Percentiles rank a stretch among this genome's conserved stretches.
Evolutionary conservation across 2,797 vertebrate genomes (phyloP).

Genomic region (Galago senegalensis): DNA sequence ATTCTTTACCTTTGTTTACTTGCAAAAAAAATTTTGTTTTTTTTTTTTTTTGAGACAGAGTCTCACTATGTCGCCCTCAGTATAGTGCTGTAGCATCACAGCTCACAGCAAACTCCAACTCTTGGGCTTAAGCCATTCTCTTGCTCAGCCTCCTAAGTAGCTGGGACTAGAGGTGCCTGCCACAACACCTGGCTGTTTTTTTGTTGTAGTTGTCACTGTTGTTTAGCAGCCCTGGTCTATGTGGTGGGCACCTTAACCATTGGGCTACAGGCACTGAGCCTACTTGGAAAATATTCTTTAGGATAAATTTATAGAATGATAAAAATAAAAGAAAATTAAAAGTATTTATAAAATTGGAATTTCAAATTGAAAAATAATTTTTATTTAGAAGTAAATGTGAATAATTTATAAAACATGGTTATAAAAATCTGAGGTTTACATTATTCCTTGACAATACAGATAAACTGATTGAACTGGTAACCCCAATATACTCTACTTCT

Average conservation of each 20-base stretch:
- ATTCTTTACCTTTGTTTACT: neutral
- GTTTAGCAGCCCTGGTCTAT: too few relatives aligned
- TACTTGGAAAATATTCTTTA: conserved; percentile 27
- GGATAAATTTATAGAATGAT: conserved; percentile 11
- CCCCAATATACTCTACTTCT: conserved; percentile 8
- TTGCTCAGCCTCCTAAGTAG: too few relatives aligned
- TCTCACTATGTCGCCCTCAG: too few relatives aligned
- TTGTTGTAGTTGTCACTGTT: too few relatives aligned
- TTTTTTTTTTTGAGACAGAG: neutral
- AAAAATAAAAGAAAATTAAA: neutral
- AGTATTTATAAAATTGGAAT: neutral
- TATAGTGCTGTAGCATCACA: too few relatives aligned
- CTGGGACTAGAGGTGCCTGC: too few relatives aligned
- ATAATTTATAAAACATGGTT: conserved; percentile 33
- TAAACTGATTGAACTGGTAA: conserved; percentile 31
- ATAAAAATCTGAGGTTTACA: neutral
- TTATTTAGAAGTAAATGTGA: conserved; percentile 48
- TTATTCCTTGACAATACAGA: conserved; percentile 8
- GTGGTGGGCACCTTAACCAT: too few relatives aligned
- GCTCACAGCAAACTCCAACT: too few relatives aligned
- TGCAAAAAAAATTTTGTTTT: neutral
- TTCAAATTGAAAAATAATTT: conserved; percentile 64
- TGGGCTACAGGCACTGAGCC: too few relatives aligned
- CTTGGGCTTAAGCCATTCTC: too few relatives aligned
- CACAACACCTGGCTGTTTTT: too few relatives aligned